Percentiles rank a stretch among this genome's conserved stretches.
These are phyloP conservation scores for Mellilla xanthometata DNA, from an alignment of 2,888 invertebrate genomes.

Conservation along the genomic window DNA sequence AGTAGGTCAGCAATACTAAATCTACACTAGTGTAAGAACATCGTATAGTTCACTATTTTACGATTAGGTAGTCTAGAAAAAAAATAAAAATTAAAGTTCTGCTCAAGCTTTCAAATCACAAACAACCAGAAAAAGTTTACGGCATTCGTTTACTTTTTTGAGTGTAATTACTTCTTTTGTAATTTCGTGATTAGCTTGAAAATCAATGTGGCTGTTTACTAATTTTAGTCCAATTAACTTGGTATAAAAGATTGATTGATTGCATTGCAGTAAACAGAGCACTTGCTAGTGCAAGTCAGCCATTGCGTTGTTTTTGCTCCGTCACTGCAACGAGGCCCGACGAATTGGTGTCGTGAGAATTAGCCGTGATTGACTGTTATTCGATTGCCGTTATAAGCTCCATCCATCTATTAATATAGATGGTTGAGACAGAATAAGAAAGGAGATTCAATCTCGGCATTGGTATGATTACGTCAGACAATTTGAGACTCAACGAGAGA, in stretches of 20 bases:
- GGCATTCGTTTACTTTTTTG: background rate
- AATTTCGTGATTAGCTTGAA: background rate
- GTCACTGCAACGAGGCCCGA: conserved; percentile 34
- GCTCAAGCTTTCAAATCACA: background rate
- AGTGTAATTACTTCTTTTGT: background rate
- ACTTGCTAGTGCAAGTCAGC: conserved; percentile 42
- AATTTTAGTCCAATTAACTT: background rate
- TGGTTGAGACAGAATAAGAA: background rate
- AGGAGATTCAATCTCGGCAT: too few relatives aligned
- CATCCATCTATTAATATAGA: conserved; percentile 18
- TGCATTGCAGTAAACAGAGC: conserved; percentile 25
- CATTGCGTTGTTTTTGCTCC: conserved; percentile 41
- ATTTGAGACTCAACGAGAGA: background rate
- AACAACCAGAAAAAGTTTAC: background rate
- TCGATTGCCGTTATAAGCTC: conserved; percentile 29
- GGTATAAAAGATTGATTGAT: conserved; percentile 3
- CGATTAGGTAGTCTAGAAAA: too few relatives aligned
- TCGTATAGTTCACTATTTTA: background rate
- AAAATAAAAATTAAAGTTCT: too few relatives aligned
- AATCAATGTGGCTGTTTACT: background rate
- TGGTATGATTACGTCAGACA: too few relatives aligned
- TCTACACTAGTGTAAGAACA: background rate
- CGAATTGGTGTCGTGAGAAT: conserved; percentile 50
- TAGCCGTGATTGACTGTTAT: conserved; percentile 39
- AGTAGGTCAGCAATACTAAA: conserved; percentile 10